phyloP scores from a whole-genome alignment of 2,888 invertebrate species.

The Steromphala cineraria region DNA sequence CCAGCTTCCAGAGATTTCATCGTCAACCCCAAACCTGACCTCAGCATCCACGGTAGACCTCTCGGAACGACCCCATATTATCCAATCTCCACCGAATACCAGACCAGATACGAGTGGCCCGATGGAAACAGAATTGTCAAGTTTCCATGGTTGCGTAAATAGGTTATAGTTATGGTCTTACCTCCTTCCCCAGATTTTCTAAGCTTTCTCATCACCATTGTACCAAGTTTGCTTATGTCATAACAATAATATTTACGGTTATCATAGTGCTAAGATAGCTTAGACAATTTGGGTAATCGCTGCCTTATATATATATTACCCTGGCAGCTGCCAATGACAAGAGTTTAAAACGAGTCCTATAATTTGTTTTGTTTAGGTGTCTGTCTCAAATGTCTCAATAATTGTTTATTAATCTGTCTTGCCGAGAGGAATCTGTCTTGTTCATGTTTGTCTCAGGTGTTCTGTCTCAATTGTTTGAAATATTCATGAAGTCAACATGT shows the following conservation, averaged over 20 bases:
- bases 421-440: too few species aligned
- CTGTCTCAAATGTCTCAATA: too few species aligned
- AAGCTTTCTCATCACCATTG: not conserved
- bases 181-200: not conserved
- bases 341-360: too few species aligned
- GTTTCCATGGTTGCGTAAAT: slow-evolving; percentile 67
- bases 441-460: too few species aligned
- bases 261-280: not conserved
- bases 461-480: too few species aligned
- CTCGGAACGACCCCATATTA: slow-evolving; percentile 50
- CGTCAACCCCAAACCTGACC: slow-evolving; percentile 73
- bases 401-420: too few species aligned
- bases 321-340: too few species aligned
- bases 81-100: slow-evolving; percentile 70
- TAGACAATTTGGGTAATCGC: too few species aligned
- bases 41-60: slow-evolving; percentile 67
- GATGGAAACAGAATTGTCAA: slow-evolving; percentile 67
- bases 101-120: slow-evolving; percentile 72
- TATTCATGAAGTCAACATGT: too few species aligned
- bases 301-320: too few species aligned
- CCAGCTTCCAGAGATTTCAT: slow-evolving; percentile 61
- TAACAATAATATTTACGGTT: not conserved
- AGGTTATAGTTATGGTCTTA: not conserved
- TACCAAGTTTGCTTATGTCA: not conserved
- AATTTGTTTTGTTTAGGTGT: too few species aligned